Conservation (phyloP, 2,797 vertebrate species). For the Tokudaia muenninki region DNA sequence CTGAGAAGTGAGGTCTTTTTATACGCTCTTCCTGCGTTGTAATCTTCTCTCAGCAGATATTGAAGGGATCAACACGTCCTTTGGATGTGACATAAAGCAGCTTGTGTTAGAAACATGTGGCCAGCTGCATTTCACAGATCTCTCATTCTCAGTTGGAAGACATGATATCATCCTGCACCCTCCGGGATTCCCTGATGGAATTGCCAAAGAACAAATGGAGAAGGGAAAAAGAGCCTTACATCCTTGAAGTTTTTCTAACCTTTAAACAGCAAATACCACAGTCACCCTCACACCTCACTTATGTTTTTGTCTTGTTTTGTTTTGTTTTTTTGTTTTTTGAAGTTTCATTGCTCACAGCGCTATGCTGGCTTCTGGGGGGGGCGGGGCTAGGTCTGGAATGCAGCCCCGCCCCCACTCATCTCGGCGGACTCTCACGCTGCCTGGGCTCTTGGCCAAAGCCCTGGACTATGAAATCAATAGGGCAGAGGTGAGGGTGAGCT, state of each 20-base stretch:
- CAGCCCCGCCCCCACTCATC: neutral
- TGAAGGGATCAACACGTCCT: slow-evolving; percentile 54
- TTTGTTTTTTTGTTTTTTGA: neutral
- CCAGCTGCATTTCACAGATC: slow-evolving; percentile 4
- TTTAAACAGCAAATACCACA: slow-evolving; percentile 27
- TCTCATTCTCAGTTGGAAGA: slow-evolving; percentile 55
- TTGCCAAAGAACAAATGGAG: slow-evolving; percentile 67
- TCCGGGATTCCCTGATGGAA: slow-evolving; percentile 51
- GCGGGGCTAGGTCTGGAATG: neutral
- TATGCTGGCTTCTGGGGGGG: neutral
- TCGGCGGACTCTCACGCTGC: neutral
- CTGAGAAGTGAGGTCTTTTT: slow-evolving; percentile 51
- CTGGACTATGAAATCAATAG: slow-evolving; percentile 63
- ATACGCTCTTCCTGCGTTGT: slow-evolving; percentile 13
- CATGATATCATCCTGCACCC: slow-evolving; percentile 63
- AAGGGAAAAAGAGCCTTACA: neutral
- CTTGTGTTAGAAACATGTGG: neutral
- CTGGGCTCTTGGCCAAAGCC: slow-evolving; percentile 70
- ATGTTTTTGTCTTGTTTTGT: neutral
- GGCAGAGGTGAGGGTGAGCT: slow-evolving; percentile 52
- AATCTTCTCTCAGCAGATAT: slow-evolving; percentile 59
- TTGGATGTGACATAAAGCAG: slow-evolving; percentile 44
- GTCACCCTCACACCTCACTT: neutral
- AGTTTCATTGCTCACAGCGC: neutral
- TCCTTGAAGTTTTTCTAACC: slow-evolving; percentile 57